A percentile compares a stretch with the other conserved stretches of the same genome.
phyloP scores from a whole-genome alignment of 2,888 invertebrate species.

The Phengaris alcon region DNA sequence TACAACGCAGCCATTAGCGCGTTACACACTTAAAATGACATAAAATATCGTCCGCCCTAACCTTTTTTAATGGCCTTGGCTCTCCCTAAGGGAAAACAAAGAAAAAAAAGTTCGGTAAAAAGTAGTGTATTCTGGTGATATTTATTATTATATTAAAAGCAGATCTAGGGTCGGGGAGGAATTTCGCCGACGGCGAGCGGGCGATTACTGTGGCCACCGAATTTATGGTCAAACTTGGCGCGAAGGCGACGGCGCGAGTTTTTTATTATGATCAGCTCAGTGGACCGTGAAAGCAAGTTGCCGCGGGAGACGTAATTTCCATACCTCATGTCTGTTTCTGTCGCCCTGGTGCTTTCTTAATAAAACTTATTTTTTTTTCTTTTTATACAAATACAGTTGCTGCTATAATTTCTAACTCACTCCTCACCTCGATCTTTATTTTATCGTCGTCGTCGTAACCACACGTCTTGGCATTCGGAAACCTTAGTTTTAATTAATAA shows the following conservation, averaged over 20 bases:
- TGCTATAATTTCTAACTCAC: neutral
- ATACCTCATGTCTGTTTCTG: conserved; percentile 76
- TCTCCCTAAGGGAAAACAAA: conserved; percentile 67
- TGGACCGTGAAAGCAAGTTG: conserved; percentile 80
- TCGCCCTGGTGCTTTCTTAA: conserved; percentile 72
- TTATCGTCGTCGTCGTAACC: no score
- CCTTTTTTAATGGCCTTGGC: conserved; percentile 72
- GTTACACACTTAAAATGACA: conserved; percentile 77
- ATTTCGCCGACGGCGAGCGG: conserved; percentile 67
- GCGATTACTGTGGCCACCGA: conserved; percentile 71
- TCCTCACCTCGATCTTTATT: no score
- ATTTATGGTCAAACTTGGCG: conserved; percentile 80
- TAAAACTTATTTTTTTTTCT: conserved; percentile 53
- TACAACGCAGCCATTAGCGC: conserved; percentile 65
- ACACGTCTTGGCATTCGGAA: no score
- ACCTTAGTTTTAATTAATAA: no score
- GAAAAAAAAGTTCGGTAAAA: conserved; percentile 63
- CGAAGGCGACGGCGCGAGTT: conserved; percentile 77
- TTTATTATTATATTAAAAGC: conserved; percentile 77
- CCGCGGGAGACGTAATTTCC: conserved; percentile 74
- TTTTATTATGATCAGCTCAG: conserved; percentile 80
- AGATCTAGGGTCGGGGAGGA: conserved; percentile 62
- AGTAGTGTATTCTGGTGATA: conserved; percentile 70
- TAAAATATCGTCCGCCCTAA: conserved; percentile 72
- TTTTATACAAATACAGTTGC: neutral